phyloP scores from a whole-genome alignment of 2,113 vertebrate species.

The Spermophilus dauricus region DNA sequence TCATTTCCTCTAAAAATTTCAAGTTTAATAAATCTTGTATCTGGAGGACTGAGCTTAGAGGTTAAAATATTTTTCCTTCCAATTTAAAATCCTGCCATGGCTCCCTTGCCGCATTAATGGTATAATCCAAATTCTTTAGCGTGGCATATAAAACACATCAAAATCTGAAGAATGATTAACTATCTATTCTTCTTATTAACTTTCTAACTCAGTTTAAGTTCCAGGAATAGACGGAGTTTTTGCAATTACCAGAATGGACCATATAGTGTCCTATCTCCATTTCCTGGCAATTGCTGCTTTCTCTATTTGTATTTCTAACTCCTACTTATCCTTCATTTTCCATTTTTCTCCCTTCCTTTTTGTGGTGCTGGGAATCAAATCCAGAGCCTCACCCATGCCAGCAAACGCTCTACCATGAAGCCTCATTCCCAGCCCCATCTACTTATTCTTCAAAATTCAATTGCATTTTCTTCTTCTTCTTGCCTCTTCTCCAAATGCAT shows the following conservation, averaged over 20 bases:
- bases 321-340: not conserved
- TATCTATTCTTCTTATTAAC: constrained; percentile 19
- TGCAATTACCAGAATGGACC: not conserved
- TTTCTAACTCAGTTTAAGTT: constrained; percentile 22
- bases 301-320: not conserved
- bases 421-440: not conserved
- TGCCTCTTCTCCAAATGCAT: not conserved
- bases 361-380: no score
- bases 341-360: no score
- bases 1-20: constrained; percentile 50
- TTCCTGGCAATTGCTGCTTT: not conserved
- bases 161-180: constrained; percentile 46
- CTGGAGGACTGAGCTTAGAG: not conserved
- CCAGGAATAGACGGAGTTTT: constrained; percentile 29
- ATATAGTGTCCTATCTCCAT: not conserved
- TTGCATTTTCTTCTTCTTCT: constrained; percentile 17
- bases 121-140: constrained; percentile 48
- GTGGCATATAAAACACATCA: not conserved
- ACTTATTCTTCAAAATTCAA: constrained; percentile 30
- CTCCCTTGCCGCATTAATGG: not conserved
- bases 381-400: no score
- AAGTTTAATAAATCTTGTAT: constrained; percentile 16
- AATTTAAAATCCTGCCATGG: constrained; percentile 33
- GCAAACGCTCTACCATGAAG: no score
- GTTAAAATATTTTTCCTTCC: not conserved